Percentiles rank a stretch among this genome's conserved stretches.
These are phyloP conservation scores for Epinotia nisella DNA, from an alignment of 2,888 invertebrate species.

Conservation along the genomic window DNA sequence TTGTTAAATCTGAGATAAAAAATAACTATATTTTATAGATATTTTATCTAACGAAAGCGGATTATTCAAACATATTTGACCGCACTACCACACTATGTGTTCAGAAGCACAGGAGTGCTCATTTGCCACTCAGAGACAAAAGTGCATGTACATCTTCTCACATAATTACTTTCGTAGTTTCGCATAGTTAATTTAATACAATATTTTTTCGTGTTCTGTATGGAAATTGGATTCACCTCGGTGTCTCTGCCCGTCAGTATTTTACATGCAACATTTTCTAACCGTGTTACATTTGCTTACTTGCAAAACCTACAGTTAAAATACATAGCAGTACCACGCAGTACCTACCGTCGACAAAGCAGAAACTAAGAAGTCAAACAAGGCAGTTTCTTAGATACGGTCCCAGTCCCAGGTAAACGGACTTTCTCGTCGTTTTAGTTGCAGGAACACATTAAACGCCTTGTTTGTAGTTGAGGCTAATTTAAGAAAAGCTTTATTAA, in stretches of 20 bases:
- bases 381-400: conserved; percentile 33
- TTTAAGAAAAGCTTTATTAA: conserved; percentile 43
- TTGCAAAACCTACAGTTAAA: background rate
- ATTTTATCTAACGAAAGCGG: too few relatives aligned
- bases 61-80: too few relatives aligned
- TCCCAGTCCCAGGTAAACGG: conserved; percentile 18
- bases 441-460: conserved; percentile 41
- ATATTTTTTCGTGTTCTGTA: background rate
- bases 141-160: too few relatives aligned
- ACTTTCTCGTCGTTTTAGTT: conserved; percentile 41
- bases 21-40: too few relatives aligned
- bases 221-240: background rate
- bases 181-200: too few relatives aligned
- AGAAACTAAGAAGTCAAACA: conserved; percentile 23
- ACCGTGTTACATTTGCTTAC: background rate
- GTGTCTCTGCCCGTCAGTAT: background rate
- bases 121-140: too few relatives aligned
- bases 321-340: background rate
- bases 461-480: conserved; percentile 30
- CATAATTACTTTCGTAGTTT: too few relatives aligned
- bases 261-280: background rate
- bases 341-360: background rate
- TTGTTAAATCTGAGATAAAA: too few relatives aligned
- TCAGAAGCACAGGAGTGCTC: too few relatives aligned
- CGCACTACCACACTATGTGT: too few relatives aligned